phyloP scores from a whole-genome alignment of 1,140 invertebrate genomes.

The Sogatella furcifera region DNA sequence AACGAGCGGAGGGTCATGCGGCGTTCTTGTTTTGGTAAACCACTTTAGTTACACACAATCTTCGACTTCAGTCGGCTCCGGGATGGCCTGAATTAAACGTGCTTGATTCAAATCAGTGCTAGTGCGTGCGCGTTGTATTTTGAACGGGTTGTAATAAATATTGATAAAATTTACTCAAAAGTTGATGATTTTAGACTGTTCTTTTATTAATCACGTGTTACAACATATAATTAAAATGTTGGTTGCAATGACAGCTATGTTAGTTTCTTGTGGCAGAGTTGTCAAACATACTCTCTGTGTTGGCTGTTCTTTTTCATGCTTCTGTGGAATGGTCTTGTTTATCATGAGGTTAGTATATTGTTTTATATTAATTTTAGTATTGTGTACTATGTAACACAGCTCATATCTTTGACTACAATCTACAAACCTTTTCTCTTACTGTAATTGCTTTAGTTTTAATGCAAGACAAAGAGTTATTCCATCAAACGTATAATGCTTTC shows the following conservation, averaged over 20 bases:
- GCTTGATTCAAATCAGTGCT: background rate
- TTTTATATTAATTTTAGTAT: no score
- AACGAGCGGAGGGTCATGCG: background rate
- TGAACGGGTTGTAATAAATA: background rate
- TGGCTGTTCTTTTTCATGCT: constrained; percentile 51
- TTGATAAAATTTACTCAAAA: no score
- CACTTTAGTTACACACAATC: constrained; percentile 12
- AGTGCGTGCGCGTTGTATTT: constrained; percentile 3
- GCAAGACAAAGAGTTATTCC: no score
- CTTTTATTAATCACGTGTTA: background rate
- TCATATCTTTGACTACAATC: no score
- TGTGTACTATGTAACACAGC: no score
- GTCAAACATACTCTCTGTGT: constrained; percentile 57
- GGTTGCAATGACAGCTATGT: constrained; percentile 41
- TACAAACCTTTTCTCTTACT: no score
- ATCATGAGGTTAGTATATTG: constrained; percentile 41
- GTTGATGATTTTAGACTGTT: constrained; percentile 4
- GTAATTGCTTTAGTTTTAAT: no score
- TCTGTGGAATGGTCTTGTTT: constrained; percentile 46
- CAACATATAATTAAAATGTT: constrained; percentile 18
- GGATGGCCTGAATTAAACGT: constrained; percentile 12
- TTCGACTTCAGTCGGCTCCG: constrained; percentile 6
- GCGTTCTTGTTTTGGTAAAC: background rate
- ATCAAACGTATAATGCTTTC: no score
- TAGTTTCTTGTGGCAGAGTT: constrained; percentile 54